Evolutionary conservation across 2,113 vertebrate species (phyloP).

Genomic region (Martes martes): DNA sequence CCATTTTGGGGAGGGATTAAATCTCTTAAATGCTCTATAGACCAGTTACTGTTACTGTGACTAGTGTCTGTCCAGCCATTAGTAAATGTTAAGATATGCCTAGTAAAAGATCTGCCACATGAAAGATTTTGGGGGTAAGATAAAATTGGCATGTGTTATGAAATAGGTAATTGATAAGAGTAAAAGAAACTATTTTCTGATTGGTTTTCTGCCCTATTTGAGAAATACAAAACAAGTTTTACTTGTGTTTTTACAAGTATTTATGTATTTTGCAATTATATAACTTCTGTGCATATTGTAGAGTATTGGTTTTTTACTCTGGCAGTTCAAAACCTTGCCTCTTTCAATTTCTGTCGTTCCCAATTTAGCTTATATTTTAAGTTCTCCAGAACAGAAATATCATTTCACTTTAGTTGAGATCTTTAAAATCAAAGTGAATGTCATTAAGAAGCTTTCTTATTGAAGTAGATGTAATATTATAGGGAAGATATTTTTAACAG

Average conservation of each 20-base stretch:
- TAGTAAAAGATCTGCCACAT: neutral
- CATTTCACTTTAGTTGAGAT: slow-evolving; percentile 5
- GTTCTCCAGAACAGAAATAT: slow-evolving; percentile 40
- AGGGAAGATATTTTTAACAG: neutral
- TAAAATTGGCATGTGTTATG: neutral
- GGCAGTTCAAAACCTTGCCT: slow-evolving; percentile 33
- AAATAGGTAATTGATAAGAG: neutral
- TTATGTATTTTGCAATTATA: neutral
- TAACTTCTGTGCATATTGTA: neutral
- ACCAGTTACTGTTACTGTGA: neutral
- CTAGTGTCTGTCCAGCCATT: neutral
- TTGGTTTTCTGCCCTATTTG: slow-evolving; percentile 5
- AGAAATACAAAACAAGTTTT: slow-evolving; percentile 3
- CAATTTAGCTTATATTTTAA: slow-evolving; percentile 45
- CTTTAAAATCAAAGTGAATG: slow-evolving; percentile 24
- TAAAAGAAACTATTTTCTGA: slow-evolving; percentile 7
- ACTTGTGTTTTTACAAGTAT: neutral
- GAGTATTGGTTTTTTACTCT: slow-evolving; percentile 23
- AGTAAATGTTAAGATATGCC: neutral
- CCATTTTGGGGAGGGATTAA: neutral
- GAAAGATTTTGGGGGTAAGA: neutral
- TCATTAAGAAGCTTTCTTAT: neutral
- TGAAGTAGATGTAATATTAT: neutral
- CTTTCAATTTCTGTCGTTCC: neutral
- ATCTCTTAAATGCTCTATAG: neutral